Evolutionary conservation across 2,797 vertebrate genomes (phyloP).

Genomic region (Eulemur rubriventer): DNA sequence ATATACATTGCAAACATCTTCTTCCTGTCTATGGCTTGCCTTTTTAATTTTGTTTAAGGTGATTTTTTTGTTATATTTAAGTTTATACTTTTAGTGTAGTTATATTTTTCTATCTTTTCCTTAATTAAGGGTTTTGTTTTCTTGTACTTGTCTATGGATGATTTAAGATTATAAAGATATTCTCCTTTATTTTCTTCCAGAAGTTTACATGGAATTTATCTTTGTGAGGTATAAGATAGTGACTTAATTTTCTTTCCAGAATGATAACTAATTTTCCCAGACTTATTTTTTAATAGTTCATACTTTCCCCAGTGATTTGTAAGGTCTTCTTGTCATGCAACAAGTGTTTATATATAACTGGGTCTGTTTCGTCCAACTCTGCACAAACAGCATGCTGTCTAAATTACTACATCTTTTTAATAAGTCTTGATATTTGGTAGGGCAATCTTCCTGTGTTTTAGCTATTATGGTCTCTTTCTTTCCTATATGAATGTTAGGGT

Average conservation of each 20-base stretch:
- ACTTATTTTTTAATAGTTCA: not conserved
- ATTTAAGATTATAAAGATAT: slow-evolving; percentile 20
- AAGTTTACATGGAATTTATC: not conserved
- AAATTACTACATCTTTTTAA: not conserved
- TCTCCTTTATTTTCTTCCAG: slow-evolving; percentile 3
- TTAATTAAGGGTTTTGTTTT: slow-evolving; percentile 2
- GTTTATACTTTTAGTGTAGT: slow-evolving; percentile 1
- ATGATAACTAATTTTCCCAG: not conserved
- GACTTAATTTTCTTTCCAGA: slow-evolving; percentile 37
- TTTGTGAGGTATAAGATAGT: not conserved
- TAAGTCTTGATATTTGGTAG: not conserved
- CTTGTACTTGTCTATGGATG: not conserved
- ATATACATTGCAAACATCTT: not conserved
- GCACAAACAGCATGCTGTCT: not conserved
- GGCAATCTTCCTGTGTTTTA: slow-evolving; percentile 3
- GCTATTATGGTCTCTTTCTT: not conserved
- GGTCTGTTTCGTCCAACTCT: not conserved
- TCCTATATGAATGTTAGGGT: not conserved
- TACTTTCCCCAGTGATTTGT: not conserved
- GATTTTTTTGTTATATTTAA: not conserved
- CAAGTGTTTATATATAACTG: not conserved
- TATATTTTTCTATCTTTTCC: slow-evolving; percentile 24
- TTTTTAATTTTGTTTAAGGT: slow-evolving; percentile 33
- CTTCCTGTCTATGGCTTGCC: not conserved
- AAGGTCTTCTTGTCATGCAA: not conserved